These are phyloP conservation scores for Hylyphantes graminicola DNA, from an alignment of 1,140 invertebrate genomes.

Conservation along the genomic window DNA sequence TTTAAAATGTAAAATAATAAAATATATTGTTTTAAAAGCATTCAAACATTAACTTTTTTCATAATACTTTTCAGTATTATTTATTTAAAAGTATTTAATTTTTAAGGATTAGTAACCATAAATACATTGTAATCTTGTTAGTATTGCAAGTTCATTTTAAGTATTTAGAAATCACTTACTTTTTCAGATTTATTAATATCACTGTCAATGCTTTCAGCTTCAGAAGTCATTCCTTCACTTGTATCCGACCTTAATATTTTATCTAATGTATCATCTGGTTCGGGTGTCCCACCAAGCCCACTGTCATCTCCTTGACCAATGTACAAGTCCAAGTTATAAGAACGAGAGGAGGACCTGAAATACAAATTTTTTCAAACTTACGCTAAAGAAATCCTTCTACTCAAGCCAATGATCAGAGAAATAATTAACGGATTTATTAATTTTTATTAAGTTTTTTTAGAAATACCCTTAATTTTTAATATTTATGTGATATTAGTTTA, in stretches of 20 bases:
- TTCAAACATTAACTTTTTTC: no score
- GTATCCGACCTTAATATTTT: slow-evolving; percentile 37
- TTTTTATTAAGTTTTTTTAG: background rate
- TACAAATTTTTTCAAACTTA: background rate
- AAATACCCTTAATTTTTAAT: no score
- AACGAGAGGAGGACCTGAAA: slow-evolving; percentile 27
- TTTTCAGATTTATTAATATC: slow-evolving; percentile 49
- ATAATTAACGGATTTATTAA: background rate
- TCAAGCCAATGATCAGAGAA: no score
- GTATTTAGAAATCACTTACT: slow-evolving; percentile 9
- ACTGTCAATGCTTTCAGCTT: slow-evolving; percentile 50
- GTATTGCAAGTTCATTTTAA: background rate
- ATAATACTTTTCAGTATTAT: no score
- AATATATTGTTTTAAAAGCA: no score
- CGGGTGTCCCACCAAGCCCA: slow-evolving; percentile 50
- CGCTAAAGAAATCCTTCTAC: no score
- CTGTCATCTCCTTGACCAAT: slow-evolving; percentile 52
- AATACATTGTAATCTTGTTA: background rate
- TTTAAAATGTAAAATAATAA: no score
- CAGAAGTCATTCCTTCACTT: slow-evolving; percentile 56
- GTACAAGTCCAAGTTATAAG: slow-evolving; percentile 46
- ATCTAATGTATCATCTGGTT: slow-evolving; percentile 48
- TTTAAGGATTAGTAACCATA: background rate
- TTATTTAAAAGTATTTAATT: no score
- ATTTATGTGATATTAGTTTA: no score